Evolutionary conservation across 1,140 invertebrate species (phyloP).

Genomic region (Drosophila pseudoobscura): DNA sequence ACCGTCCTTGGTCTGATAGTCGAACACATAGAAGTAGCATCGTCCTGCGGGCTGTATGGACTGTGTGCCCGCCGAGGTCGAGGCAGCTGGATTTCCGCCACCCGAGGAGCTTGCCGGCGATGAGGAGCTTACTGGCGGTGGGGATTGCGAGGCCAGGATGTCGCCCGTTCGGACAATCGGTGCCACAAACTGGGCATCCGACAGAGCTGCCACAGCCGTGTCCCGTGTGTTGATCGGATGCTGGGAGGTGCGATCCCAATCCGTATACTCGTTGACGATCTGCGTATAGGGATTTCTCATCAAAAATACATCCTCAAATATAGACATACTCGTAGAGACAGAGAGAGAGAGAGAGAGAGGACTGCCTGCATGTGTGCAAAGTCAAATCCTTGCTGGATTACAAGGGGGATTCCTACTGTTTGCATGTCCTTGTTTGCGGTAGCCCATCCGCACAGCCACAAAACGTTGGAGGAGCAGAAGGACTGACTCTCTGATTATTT

Average conservation of each 20-base stretch:
- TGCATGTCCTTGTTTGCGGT: constrained; percentile 60
- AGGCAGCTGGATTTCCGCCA: constrained; percentile 69
- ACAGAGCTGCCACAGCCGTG: constrained; percentile 94
- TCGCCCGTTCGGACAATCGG: constrained; percentile 93
- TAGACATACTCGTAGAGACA: neutral
- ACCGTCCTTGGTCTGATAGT: constrained; percentile 95
- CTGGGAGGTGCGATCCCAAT: constrained; percentile 96
- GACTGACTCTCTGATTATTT: constrained; percentile 58
- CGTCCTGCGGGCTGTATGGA: constrained; percentile 85
- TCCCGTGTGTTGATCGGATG: constrained; percentile 96
- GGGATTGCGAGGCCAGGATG: constrained; percentile 86
- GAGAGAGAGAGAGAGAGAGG: constrained; percentile 16
- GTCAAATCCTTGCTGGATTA: constrained; percentile 72
- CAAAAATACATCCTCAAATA: neutral
- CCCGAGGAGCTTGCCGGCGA: constrained; percentile 51
- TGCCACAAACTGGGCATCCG: constrained; percentile 95
- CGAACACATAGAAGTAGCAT: constrained; percentile 96
- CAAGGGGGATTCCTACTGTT: constrained; percentile 60
- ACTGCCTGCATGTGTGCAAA: constrained; percentile 53
- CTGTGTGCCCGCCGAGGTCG: constrained; percentile 32
- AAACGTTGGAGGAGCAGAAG: constrained; percentile 15
- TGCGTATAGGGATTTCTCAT: constrained; percentile 31
- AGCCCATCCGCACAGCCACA: constrained; percentile 40
- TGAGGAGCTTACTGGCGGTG: constrained; percentile 76
- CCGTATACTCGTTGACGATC: constrained; percentile 97